These are phyloP conservation scores for Stictocephala bisonia DNA, from an alignment of 2,888 invertebrate genomes.

Conservation along the genomic window DNA sequence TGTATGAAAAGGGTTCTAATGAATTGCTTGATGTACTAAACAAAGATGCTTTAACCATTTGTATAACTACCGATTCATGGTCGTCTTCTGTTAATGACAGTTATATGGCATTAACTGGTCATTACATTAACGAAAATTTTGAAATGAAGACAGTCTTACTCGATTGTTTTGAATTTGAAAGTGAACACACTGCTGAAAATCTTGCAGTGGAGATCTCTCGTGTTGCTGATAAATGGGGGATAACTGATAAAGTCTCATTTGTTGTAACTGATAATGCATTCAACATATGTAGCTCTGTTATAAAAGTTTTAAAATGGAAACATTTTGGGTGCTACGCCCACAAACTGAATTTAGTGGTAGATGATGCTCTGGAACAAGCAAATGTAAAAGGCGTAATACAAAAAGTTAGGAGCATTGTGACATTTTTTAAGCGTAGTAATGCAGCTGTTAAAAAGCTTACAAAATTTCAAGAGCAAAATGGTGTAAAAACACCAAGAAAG, in stretches of 20 bases:
- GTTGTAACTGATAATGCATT: conserved; percentile 56
- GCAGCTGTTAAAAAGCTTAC: neutral
- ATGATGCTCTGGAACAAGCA: no score
- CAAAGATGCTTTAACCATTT: no score
- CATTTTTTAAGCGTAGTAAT: conserved; percentile 19
- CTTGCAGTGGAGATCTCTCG: conserved; percentile 55
- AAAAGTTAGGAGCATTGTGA: conserved; percentile 10
- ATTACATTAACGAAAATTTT: conserved; percentile 58
- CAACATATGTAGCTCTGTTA: conserved; percentile 41
- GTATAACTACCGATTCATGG: conserved; percentile 61
- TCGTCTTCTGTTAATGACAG: conserved; percentile 59
- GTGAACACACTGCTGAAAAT: conserved; percentile 58
- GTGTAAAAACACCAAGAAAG: conserved; percentile 16
- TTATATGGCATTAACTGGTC: conserved; percentile 59
- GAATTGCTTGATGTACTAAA: no score
- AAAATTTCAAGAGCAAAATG: conserved; percentile 12
- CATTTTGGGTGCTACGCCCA: conserved; percentile 54
- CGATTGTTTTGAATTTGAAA: conserved; percentile 52
- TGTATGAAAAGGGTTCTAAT: no score
- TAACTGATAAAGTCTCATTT: conserved; percentile 58
- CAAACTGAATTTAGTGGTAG: conserved; percentile 13
- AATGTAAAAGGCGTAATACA: neutral
- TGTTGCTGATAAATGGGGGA: conserved; percentile 57
- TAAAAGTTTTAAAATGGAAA: conserved; percentile 50
- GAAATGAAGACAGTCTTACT: conserved; percentile 55